phyloP scores from a whole-genome alignment of 2,797 vertebrate genomes.

The Falco columbarius region DNA sequence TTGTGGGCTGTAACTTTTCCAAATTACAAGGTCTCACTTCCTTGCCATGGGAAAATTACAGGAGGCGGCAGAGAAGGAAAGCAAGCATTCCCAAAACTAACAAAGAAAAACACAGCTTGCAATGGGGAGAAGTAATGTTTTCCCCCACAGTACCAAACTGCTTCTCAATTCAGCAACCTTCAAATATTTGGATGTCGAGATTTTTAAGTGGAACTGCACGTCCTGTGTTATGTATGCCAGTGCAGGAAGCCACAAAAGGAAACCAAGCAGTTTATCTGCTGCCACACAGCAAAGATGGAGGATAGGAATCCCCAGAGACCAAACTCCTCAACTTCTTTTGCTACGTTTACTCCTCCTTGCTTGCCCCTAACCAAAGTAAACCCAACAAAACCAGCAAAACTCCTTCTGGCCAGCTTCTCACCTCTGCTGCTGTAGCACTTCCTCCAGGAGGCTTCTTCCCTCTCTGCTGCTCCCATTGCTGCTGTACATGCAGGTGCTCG shows the following conservation, averaged over 20 bases:
- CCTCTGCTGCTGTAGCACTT: slow-evolving; percentile 94
- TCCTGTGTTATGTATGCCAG: background rate
- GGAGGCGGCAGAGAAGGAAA: slow-evolving; percentile 7
- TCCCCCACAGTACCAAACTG: background rate
- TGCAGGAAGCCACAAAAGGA: slow-evolving; percentile 40
- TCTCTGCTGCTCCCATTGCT: slow-evolving; percentile 71
- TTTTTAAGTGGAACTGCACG: slow-evolving; percentile 3
- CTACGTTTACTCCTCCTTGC: background rate
- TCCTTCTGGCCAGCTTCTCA: slow-evolving; percentile 51
- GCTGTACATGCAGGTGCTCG: slow-evolving; percentile 72
- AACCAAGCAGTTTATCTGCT: slow-evolving; percentile 31
- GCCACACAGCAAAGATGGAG: slow-evolving; percentile 19
- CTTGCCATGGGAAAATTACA: slow-evolving; percentile 55
- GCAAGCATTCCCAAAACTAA: slow-evolving; percentile 55
- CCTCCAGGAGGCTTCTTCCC: slow-evolving; percentile 87
- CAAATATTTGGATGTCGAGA: background rate
- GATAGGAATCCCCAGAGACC: background rate
- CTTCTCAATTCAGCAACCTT: slow-evolving; percentile 24
- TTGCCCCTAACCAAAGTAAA: background rate
- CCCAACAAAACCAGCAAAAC: background rate
- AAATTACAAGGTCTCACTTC: slow-evolving; percentile 62
- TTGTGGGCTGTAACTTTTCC: slow-evolving; percentile 57
- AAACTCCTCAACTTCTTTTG: background rate
- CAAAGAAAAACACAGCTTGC: slow-evolving; percentile 61
- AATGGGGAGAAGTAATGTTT: slow-evolving; percentile 28